phyloP scores from a whole-genome alignment of 2,888 invertebrate species.

The Conomelus anceps region DNA sequence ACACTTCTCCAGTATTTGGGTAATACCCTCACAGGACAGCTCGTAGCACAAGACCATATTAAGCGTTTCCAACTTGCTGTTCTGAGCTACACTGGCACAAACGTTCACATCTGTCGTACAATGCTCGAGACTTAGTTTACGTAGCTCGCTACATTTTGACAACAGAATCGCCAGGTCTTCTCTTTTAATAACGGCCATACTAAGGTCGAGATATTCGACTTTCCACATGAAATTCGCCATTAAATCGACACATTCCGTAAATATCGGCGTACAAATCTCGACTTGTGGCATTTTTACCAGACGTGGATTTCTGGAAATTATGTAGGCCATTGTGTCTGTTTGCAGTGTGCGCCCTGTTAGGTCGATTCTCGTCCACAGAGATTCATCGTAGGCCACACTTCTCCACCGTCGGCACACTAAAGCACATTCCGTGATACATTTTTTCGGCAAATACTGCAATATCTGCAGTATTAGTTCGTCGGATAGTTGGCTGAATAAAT shows the following conservation, averaged over 20 bases:
- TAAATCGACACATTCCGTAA: constrained; percentile 42
- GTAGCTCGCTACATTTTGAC: constrained; percentile 58
- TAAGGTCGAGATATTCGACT: constrained; percentile 79
- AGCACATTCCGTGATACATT: constrained; percentile 61
- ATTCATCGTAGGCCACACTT: constrained; percentile 72
- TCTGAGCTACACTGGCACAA: constrained; percentile 61
- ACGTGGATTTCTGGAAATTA: constrained; percentile 69
- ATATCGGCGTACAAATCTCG: constrained; percentile 57
- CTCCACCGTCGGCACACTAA: constrained; percentile 73
- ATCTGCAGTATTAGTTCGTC: constrained; percentile 82
- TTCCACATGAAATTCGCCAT: constrained; percentile 47
- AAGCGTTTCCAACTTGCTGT: constrained; percentile 63
- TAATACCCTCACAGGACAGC: constrained; percentile 56
- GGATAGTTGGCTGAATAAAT: constrained; percentile 66
- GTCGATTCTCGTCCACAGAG: constrained; percentile 79
- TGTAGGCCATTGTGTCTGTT: constrained; percentile 62
- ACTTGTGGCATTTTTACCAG: constrained; percentile 72
- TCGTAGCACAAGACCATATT: constrained; percentile 80
- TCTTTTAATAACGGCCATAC: constrained; percentile 63
- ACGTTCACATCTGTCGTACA: constrained; percentile 57
- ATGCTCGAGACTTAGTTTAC: constrained; percentile 80
- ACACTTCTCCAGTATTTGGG: constrained; percentile 43
- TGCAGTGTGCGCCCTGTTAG: constrained; percentile 62
- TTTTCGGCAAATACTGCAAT: constrained; percentile 75
- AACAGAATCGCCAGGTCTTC: constrained; percentile 49